Conservation (phyloP, 2,888 invertebrate species). For the Leptinotarsa rubiginosa region DNA sequence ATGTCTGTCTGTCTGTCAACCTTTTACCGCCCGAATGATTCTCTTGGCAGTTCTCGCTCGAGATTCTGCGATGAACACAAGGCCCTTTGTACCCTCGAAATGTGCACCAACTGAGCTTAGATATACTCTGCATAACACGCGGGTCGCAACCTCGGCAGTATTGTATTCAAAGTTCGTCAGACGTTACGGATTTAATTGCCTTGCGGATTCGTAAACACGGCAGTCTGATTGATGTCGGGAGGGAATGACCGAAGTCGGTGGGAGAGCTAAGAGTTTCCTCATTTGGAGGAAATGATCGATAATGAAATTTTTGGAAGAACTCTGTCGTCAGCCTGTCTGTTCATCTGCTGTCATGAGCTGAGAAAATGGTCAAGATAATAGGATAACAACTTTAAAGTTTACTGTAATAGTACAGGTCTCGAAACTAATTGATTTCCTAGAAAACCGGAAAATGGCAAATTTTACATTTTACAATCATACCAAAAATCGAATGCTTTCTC, state of each 20-base stretch:
- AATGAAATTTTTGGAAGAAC: too few species aligned
- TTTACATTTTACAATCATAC: too few species aligned
- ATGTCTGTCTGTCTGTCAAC: neutral
- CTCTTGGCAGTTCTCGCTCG: neutral
- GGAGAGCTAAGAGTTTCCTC: too few species aligned
- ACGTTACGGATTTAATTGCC: constrained; percentile 5
- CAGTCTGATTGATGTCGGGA: neutral
- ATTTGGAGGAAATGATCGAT: too few species aligned
- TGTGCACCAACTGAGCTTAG: constrained; percentile 9
- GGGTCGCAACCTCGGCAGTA: neutral
- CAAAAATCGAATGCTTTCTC: too few species aligned
- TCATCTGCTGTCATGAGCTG: too few species aligned
- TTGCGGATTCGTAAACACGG: neutral
- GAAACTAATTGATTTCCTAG: too few species aligned
- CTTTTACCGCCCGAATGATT: constrained; percentile 5
- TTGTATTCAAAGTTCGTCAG: neutral
- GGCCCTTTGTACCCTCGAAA: constrained; percentile 25
- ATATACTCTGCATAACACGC: constrained; percentile 1
- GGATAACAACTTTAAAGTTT: too few species aligned
- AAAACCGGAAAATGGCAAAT: too few species aligned
- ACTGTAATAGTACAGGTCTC: too few species aligned
- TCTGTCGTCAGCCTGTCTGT: too few species aligned
- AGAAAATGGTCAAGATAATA: too few species aligned
- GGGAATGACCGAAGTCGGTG: neutral
- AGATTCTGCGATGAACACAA: constrained; percentile 6